Evolutionary conservation across 2,888 invertebrate species (phyloP).

Genomic region (Idaea straminata): DNA sequence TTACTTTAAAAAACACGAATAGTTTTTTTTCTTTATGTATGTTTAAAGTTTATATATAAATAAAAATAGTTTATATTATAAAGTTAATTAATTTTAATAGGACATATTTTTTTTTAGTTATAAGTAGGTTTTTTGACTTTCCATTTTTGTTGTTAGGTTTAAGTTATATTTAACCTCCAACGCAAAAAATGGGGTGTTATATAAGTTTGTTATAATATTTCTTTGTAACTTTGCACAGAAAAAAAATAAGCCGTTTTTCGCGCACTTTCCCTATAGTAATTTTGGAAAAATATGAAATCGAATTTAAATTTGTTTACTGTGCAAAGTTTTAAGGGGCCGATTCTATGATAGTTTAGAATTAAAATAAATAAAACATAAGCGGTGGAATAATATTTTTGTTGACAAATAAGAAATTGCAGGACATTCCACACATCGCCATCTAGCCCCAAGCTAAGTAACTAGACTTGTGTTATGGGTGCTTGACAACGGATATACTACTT

Average conservation of each 20-base stretch:
- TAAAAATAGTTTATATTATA: constrained; percentile 1
- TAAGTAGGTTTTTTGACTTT: neutral
- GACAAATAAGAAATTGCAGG: neutral
- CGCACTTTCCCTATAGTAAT: too few relatives aligned
- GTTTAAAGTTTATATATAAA: constrained; percentile 9
- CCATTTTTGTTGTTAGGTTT: neutral
- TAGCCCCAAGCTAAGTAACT: too few relatives aligned
- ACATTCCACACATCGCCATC: too few relatives aligned
- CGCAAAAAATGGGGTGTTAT: too few relatives aligned
- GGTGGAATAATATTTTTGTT: too few relatives aligned
- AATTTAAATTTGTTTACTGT: too few relatives aligned
- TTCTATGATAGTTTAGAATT: too few relatives aligned
- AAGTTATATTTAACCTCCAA: neutral
- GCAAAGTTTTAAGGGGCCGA: too few relatives aligned
- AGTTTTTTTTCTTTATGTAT: constrained; percentile 20
- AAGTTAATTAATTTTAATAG: neutral
- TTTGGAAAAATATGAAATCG: too few relatives aligned
- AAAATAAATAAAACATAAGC: too few relatives aligned
- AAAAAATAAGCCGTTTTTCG: neutral
- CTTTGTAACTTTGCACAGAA: neutral
- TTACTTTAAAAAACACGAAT: constrained; percentile 36
- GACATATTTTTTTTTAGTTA: neutral
- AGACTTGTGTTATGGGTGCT: too few relatives aligned
- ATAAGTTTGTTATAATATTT: neutral
- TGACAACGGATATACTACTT: too few relatives aligned